Conservation (phyloP, 2,888 invertebrate genomes). For the Drosophila acutilabella region DNA sequence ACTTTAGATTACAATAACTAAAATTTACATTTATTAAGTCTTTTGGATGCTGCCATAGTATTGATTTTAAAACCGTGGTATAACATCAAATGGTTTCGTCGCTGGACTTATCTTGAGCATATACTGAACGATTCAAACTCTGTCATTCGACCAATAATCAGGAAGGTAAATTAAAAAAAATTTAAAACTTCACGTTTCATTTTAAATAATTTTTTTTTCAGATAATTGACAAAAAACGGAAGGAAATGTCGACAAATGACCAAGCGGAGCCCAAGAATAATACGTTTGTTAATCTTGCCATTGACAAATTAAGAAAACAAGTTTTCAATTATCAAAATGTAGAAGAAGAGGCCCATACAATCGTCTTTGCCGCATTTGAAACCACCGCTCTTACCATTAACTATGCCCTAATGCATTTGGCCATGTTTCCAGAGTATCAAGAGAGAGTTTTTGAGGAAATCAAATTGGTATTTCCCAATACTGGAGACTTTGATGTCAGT, state of each 20-base stretch:
- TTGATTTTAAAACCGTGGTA: constrained; percentile 75
- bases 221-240: constrained; percentile 57
- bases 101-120: constrained; percentile 38
- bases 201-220: constrained; percentile 5
- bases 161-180: constrained; percentile 50
- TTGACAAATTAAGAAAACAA: not conserved
- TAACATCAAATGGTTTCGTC: constrained; percentile 14
- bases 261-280: not conserved
- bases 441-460: constrained; percentile 8
- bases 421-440: constrained; percentile 13
- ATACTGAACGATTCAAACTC: constrained; percentile 52
- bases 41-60: constrained; percentile 1
- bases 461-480: not conserved
- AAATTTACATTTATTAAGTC: not conserved
- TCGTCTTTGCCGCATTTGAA: constrained; percentile 5
- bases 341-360: not conserved
- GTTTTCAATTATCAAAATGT: constrained; percentile 7
- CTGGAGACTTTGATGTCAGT: not conserved
- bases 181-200: not conserved
- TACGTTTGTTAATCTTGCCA: not conserved
- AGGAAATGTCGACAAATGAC: not conserved
- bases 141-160: constrained; percentile 59
- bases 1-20: not conserved
- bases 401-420: constrained; percentile 2
- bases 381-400: constrained; percentile 1